Evolutionary conservation across 1,140 invertebrate species (phyloP).

Genomic region (Meloidogyne exigua): DNA sequence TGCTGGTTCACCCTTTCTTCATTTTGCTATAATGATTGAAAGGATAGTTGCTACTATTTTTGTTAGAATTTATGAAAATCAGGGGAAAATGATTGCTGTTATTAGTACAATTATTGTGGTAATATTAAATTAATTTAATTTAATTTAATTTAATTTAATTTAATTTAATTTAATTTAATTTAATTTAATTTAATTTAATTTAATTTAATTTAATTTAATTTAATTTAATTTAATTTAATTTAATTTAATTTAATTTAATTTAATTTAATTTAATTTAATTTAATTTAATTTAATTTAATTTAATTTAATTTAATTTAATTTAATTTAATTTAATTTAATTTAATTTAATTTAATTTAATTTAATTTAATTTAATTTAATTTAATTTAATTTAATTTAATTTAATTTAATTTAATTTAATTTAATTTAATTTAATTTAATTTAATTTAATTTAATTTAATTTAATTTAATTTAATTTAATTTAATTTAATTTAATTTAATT

Average conservation of each 20-base stretch:
- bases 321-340: background rate
- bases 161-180: background rate
- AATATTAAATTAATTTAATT: background rate
- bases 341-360: background rate
- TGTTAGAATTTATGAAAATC: constrained; percentile 20
- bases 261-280: background rate
- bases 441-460: background rate
- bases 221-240: background rate
- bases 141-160: background rate
- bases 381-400: background rate
- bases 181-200: background rate
- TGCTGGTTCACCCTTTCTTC: constrained; percentile 13
- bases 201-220: background rate
- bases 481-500: background rate
- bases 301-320: background rate
- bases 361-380: background rate
- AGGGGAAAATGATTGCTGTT: constrained; percentile 10
- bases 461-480: background rate
- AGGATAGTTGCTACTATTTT: constrained; percentile 9
- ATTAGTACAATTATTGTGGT: background rate
- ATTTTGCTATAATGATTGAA: constrained; percentile 23
- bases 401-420: background rate
- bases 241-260: background rate
- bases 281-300: background rate
- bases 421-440: background rate